Percentiles rank a stretch among this genome's conserved stretches.
Conservation (phyloP, 2,888 invertebrate genomes). For the Toxonevra muliebris region DNA sequence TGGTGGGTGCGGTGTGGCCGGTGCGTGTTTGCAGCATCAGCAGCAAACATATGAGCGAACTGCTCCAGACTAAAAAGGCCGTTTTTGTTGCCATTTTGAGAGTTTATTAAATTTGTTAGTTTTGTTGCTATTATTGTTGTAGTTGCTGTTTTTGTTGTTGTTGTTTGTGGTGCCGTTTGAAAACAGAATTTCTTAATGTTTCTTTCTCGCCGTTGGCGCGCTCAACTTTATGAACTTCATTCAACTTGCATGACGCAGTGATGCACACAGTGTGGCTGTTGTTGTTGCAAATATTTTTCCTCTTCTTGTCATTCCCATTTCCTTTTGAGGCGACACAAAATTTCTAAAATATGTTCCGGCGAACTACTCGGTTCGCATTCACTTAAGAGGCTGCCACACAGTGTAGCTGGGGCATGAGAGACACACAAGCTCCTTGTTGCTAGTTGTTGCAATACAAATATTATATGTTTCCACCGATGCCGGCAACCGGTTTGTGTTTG, state of each 20-base stretch:
- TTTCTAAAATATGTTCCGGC: constrained; percentile 17
- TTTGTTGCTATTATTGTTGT: not conserved
- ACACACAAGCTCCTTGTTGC: not conserved
- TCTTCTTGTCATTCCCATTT: constrained; percentile 19
- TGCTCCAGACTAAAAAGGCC: constrained; percentile 23
- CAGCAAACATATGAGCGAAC: constrained; percentile 32
- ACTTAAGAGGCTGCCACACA: not conserved
- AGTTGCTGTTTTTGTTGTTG: constrained; percentile 29
- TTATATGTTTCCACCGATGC: not conserved
- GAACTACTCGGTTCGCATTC: not conserved
- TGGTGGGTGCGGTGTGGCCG: constrained; percentile 37
- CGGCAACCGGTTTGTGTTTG: not conserved
- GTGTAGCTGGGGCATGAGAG: constrained; percentile 6
- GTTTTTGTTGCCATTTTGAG: not conserved
- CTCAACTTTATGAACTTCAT: constrained; percentile 30
- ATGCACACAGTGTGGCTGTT: not conserved
- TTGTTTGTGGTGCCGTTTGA: no score
- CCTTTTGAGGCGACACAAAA: not conserved
- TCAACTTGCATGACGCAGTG: constrained; percentile 10
- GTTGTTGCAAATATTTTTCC: no score
- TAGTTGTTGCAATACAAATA: constrained; percentile 4
- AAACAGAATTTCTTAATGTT: no score
- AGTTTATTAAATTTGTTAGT: not conserved
- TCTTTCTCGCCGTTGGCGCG: no score
- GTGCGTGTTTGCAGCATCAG: constrained; percentile 25